Conservation (phyloP, 2,113 vertebrate genomes). For the Amazona guildingii region DNA sequence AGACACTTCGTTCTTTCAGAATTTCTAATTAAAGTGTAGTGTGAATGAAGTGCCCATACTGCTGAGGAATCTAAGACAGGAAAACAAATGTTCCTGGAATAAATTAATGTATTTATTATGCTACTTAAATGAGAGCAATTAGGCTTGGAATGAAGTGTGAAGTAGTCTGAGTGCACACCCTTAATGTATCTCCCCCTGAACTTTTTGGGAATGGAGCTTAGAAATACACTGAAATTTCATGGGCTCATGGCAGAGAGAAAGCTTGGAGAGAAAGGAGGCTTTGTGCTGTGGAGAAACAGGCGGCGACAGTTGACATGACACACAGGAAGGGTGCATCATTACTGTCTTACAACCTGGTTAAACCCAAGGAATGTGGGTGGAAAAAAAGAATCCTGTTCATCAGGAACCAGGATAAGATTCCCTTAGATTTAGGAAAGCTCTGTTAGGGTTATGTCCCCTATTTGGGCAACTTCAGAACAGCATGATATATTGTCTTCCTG, state of each 20-base stretch:
- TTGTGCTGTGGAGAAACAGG: background rate
- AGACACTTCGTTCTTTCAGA: background rate
- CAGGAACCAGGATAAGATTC: background rate
- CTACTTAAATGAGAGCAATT: background rate
- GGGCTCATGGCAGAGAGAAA: rapidly evolving
- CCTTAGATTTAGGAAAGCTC: background rate
- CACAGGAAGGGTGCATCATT: background rate
- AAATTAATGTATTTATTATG: background rate
- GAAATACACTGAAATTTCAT: background rate
- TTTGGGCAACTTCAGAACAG: background rate
- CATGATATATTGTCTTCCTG: rapidly evolving
- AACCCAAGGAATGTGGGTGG: background rate
- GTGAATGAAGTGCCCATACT: background rate
- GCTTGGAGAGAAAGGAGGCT: background rate
- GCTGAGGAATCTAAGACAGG: background rate
- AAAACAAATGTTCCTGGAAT: background rate
- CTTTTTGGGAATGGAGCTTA: background rate
- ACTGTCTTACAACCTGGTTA: background rate
- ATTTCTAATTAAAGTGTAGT: background rate
- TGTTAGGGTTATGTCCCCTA: rapidly evolving
- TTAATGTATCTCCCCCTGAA: background rate
- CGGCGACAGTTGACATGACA: rapidly evolving
- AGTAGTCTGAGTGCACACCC: background rate
- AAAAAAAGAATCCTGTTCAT: background rate
- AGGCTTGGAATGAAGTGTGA: background rate